These are phyloP conservation scores for Zeus faber DNA, from an alignment of 2,113 vertebrate species.

Conservation along the genomic window DNA sequence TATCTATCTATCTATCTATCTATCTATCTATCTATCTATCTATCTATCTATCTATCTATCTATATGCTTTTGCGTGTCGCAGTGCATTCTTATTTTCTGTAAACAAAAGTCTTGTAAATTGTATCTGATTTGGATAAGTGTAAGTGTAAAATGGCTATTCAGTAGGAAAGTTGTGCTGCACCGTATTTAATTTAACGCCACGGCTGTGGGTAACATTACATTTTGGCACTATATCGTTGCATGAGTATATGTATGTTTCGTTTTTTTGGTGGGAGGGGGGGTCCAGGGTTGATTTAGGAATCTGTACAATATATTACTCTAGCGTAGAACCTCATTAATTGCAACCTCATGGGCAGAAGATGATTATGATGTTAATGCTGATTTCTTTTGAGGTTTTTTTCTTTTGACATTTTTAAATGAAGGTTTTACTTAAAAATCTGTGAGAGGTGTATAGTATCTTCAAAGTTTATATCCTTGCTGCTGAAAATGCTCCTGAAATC, in stretches of 20 bases:
- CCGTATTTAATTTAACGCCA: neutral
- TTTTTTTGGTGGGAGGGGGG: slow-evolving; percentile 14
- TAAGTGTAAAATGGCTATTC: too few relatives aligned
- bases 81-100: too few relatives aligned
- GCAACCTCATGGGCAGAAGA: neutral
- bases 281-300: neutral
- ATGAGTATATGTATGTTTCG: slow-evolving; percentile 10
- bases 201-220: slow-evolving; percentile 7
- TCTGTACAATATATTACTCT: neutral
- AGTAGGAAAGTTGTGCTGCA: neutral
- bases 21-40: too few relatives aligned
- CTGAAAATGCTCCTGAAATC: too few relatives aligned
- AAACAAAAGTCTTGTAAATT: too few relatives aligned
- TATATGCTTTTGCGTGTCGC: too few relatives aligned
- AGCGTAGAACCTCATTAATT: neutral
- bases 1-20: too few relatives aligned
- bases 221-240: slow-evolving; percentile 17
- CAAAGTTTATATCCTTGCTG: neutral
- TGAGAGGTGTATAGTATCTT: too few relatives aligned
- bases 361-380: neutral
- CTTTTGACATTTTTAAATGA: neutral
- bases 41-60: too few relatives aligned
- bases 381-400: neutral
- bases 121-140: too few relatives aligned
- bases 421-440: neutral